Conservation (phyloP, 92 coral and sea anemone genomes). For the Palythoa grandis region DNA sequence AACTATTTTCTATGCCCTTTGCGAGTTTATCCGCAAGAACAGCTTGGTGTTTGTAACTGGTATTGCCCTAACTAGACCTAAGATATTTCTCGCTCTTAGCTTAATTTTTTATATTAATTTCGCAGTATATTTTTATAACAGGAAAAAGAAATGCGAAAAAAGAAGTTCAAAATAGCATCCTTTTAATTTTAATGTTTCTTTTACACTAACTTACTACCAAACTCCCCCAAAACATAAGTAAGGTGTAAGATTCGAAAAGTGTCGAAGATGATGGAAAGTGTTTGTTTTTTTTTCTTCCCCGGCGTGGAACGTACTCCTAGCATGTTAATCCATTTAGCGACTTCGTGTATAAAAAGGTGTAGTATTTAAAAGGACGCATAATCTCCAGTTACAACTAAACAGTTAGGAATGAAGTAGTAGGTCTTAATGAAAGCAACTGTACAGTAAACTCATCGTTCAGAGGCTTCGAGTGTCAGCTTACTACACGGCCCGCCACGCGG, state of each 20-base stretch:
- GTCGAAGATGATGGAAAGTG: background rate
- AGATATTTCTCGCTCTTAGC: background rate
- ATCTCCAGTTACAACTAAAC: conserved; percentile 23
- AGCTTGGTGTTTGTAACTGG: background rate
- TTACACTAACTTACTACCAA: too few species aligned
- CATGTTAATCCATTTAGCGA: conserved; percentile 19
- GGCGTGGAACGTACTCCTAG: background rate
- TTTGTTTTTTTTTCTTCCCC: background rate
- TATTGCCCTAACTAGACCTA: background rate
- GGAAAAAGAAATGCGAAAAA: background rate
- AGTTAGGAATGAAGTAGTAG: conserved; percentile 34
- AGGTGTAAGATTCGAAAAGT: background rate
- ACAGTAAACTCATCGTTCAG: background rate
- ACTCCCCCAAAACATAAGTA: background rate
- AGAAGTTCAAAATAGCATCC: too few species aligned
- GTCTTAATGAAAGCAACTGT: background rate
- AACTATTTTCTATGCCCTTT: background rate
- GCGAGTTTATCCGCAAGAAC: background rate
- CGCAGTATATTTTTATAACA: background rate
- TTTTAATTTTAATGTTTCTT: too few species aligned
- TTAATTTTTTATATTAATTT: too few species aligned
- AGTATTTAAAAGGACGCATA: conserved; percentile 40
- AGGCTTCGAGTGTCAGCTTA: background rate
- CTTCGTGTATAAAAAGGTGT: background rate
- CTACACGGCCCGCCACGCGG: conserved; percentile 18